Evolutionary conservation across 2,888 invertebrate species (phyloP), one percentile per base, ranked within the genome.

Genomic region (Vannuccia rotundouncinata): DNA sequence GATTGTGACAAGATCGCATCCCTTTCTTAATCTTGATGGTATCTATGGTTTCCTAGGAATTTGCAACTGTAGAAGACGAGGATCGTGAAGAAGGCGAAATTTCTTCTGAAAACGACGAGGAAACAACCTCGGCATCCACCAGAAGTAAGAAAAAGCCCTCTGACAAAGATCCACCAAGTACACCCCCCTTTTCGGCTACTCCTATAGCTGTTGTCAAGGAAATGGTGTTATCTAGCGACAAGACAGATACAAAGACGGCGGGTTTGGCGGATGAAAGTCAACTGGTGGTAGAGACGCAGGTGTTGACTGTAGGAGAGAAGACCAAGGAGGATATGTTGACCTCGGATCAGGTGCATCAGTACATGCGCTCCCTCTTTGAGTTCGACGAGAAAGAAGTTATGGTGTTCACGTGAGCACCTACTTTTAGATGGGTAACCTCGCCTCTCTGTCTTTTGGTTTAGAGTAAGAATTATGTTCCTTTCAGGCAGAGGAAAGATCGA

Each of bases 301-400:
- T 66, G 10, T 27, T 66, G 22, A 66, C 66, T 5, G 66, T 66
- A 22, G 66, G 66, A 2, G 66, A 66, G 66, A 66, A 66, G 66
- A 66, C 66, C 22, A 66, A 22, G 22, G 66, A 66, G 66, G 66
- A 66, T 5, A 66, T 66, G 66, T 27, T 66, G 22, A 66, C 66
- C 25, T 2, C 5, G 2, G 22, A 66, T 2, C 66, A 66, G 66
- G 22, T 66, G 5, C 66, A 66, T 27, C 22, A 66, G 2, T 66
- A 66, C 66, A 66, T 66, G 66, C 2, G 2, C 10, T 5, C 5
- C 25, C 66, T 66, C 2, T 66, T 66, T 66, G 66, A 66, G 66
- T 66, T 66, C 22, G 66, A 66, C 25, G 66, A 66, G 22, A 66
- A 66, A 22, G 66, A 66, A 27, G 66, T 66, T 22, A 66, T 66